Conservation (phyloP, 2,797 vertebrate genomes). For the Rhodeus uyekii region DNA sequence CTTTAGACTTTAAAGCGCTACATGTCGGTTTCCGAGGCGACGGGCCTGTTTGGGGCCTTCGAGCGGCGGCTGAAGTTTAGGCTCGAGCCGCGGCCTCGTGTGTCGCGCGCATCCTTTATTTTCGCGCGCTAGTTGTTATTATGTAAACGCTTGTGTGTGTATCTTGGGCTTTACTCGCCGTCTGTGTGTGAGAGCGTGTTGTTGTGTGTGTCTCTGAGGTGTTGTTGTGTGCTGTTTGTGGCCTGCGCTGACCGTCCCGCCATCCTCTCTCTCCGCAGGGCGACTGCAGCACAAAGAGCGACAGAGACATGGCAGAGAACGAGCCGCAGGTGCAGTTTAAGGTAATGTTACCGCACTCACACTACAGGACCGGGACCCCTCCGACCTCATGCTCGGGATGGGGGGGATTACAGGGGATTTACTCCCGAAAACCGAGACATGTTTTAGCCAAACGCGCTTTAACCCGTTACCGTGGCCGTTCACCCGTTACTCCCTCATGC, state of each 20-base stretch:
- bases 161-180: neutral
- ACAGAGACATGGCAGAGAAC: constrained; percentile 69
- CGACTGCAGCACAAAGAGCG: constrained; percentile 53
- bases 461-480: too few relatives aligned
- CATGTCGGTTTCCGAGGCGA: neutral
- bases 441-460: too few relatives aligned
- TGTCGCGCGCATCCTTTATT: constrained; percentile 33
- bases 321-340: constrained; percentile 72
- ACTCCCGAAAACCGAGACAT: too few relatives aligned
- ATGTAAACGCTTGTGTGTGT: neutral
- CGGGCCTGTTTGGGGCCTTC: constrained; percentile 27
- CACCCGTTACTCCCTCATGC: too few relatives aligned
- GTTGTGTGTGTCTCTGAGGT: neutral
- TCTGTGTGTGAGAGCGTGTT: neutral
- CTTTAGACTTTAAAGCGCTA: neutral
- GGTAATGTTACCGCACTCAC: constrained; percentile 60
- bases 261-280: constrained; percentile 63
- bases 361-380: too few relatives aligned
- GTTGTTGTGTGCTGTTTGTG: neutral
- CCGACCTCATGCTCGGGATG: too few relatives aligned
- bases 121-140: neutral
- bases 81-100: constrained; percentile 35
- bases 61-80: neutral
- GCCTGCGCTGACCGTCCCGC: constrained; percentile 61
- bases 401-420: too few relatives aligned